phyloP scores from a whole-genome alignment of 1,140 invertebrate genomes.

The Meteorus sp. region DNA sequence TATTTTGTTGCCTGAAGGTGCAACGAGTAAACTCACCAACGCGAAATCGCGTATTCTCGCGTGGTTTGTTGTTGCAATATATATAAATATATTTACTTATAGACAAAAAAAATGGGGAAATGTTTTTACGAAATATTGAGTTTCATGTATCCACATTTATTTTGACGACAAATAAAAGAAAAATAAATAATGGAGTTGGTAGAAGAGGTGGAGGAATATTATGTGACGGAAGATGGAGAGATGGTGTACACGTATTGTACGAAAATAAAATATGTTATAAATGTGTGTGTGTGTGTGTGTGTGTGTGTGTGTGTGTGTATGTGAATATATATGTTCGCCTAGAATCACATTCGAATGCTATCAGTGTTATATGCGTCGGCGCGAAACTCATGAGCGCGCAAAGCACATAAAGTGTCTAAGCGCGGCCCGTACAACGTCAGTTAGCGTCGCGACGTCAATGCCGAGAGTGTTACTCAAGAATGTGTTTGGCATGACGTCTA shows the following conservation, averaged over 20 bases:
- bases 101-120: conserved; percentile 14
- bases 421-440: not conserved
- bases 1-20: not conserved
- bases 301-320: too few species aligned
- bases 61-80: too few species aligned
- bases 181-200: conserved; percentile 8
- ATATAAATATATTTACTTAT: not conserved
- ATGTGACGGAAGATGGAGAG: not conserved
- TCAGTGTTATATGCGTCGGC: conserved; percentile 13
- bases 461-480: conserved; percentile 1
- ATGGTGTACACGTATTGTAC: not conserved
- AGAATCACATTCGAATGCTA: too few species aligned
- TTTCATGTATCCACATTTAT: conserved; percentile 21
- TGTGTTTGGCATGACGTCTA: not conserved
- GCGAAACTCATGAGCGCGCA: conserved; percentile 3
- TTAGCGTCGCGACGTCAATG: conserved; percentile 14
- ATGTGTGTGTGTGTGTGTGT: too few species aligned
- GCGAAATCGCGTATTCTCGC: too few species aligned
- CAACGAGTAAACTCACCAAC: too few species aligned
- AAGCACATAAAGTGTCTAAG: conserved; percentile 4
- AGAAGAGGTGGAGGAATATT: not conserved
- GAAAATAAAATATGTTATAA: too few species aligned
- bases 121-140: conserved; percentile 17
- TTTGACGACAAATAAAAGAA: conserved; percentile 18
- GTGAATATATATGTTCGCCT: not conserved